Conservation (phyloP, 2,888 invertebrate genomes). For the Sialis fuliginosa region DNA sequence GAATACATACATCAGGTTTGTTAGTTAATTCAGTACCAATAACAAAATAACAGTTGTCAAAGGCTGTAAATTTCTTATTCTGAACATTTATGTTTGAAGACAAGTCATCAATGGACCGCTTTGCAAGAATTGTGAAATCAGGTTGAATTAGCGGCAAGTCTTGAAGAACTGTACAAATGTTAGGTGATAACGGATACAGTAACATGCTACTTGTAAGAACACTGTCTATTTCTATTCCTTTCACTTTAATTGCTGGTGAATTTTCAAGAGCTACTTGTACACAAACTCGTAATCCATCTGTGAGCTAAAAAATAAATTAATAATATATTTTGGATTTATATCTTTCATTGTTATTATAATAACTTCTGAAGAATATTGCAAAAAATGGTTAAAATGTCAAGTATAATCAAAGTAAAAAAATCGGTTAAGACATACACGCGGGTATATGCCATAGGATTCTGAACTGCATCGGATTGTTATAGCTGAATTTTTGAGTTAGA, state of each 20-base stretch:
- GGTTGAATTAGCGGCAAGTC: constrained; percentile 54
- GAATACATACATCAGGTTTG: constrained; percentile 27
- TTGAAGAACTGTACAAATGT: constrained; percentile 38
- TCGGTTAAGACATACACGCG: too few relatives aligned
- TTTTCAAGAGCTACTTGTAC: constrained; percentile 63
- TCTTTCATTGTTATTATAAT: background rate
- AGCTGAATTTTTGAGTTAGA: too few relatives aligned
- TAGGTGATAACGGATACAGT: constrained; percentile 27
- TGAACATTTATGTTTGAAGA: constrained; percentile 35
- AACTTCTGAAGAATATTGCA: too few relatives aligned
- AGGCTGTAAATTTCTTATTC: constrained; percentile 34
- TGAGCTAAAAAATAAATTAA: background rate
- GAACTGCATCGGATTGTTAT: too few relatives aligned
- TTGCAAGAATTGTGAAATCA: constrained; percentile 38
- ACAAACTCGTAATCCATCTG: constrained; percentile 32
- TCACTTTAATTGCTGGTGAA: constrained; percentile 39
- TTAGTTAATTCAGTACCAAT: constrained; percentile 24
- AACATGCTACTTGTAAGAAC: constrained; percentile 17
- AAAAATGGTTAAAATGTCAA: too few relatives aligned
- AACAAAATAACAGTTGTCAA: constrained; percentile 15
- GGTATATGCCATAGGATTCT: too few relatives aligned
- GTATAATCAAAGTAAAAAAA: too few relatives aligned
- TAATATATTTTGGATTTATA: background rate
- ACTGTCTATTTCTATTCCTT: constrained; percentile 22
- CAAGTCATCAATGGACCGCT: constrained; percentile 27